These are phyloP conservation scores for Eremophila alpestris DNA, from an alignment of 2,797 vertebrate species.

Conservation along the genomic window DNA sequence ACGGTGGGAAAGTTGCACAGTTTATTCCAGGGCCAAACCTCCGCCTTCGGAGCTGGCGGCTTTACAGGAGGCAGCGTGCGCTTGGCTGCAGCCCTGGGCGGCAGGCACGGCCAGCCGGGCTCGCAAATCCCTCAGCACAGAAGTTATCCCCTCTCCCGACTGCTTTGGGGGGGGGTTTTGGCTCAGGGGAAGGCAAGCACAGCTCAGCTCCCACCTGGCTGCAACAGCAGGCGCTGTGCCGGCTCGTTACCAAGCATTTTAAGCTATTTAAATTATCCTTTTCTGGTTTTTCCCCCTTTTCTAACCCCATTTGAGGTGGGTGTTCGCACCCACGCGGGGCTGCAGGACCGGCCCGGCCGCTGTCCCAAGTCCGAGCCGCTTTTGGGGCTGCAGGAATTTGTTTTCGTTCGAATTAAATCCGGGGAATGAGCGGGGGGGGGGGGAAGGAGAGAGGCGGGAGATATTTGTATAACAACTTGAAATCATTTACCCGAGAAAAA, in stretches of 20 bases:
- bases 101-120: not conserved
- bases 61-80: not conserved
- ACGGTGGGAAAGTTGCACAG: not conserved
- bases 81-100: not conserved
- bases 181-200: not conserved
- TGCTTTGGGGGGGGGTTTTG: not conserved
- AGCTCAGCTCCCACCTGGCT: not conserved
- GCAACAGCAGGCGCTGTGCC: not conserved
- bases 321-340: not conserved
- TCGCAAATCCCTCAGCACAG: not conserved
- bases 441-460: not conserved
- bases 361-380: not conserved
- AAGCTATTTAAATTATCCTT: fast-evolving
- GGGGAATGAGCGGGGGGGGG: too few species aligned
- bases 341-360: not conserved
- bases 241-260: not conserved
- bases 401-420: slow-evolving; percentile 13
- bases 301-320: not conserved
- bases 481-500: slow-evolving; percentile 67
- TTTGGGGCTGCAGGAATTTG: not conserved
- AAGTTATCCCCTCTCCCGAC: not conserved
- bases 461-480: slow-evolving; percentile 57
- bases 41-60: not conserved
- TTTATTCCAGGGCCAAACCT: not conserved
- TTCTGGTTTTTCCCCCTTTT: fast-evolving